These are phyloP conservation scores for Clepsis dumicolana DNA, from an alignment of 2,888 invertebrate genomes.

Conservation along the genomic window DNA sequence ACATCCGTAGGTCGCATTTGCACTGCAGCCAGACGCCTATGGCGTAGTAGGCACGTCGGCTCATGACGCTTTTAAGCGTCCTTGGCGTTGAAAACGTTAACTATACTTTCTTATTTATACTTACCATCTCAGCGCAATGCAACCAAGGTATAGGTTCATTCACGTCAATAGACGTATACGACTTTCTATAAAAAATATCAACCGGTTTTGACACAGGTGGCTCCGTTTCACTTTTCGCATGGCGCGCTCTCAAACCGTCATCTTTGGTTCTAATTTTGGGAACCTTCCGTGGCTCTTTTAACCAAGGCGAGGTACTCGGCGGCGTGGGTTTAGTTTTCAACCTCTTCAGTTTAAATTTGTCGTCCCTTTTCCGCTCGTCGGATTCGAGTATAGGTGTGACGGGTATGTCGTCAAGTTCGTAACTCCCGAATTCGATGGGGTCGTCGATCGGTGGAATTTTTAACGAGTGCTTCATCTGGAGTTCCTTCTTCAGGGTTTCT, in stretches of 20 bases:
- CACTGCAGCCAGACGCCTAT: no score
- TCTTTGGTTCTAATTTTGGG: background rate
- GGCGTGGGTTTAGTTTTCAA: background rate
- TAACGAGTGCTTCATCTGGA: background rate
- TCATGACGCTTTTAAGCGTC: no score
- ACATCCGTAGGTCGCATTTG: no score
- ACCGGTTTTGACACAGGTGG: background rate
- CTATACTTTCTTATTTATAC: no score
- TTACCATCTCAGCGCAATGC: constrained; percentile 20
- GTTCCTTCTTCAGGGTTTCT: background rate
- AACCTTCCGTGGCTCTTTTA: background rate
- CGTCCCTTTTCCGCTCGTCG: constrained; percentile 12
- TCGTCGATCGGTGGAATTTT: constrained; percentile 8
- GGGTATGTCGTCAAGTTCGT: constrained; percentile 9
- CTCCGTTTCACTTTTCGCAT: no score
- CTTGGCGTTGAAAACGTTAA: no score
- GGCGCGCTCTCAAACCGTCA: background rate
- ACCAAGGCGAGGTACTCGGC: no score
- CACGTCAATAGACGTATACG: background rate
- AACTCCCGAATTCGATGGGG: background rate
- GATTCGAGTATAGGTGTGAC: constrained; percentile 16
- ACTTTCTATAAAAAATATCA: constrained; percentile 31
- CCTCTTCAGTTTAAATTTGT: constrained; percentile 4
- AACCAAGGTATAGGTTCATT: background rate
- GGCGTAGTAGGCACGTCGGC: no score